These are phyloP conservation scores for Mechanitis messenoides DNA, from an alignment of 2,888 invertebrate species.

Conservation along the genomic window DNA sequence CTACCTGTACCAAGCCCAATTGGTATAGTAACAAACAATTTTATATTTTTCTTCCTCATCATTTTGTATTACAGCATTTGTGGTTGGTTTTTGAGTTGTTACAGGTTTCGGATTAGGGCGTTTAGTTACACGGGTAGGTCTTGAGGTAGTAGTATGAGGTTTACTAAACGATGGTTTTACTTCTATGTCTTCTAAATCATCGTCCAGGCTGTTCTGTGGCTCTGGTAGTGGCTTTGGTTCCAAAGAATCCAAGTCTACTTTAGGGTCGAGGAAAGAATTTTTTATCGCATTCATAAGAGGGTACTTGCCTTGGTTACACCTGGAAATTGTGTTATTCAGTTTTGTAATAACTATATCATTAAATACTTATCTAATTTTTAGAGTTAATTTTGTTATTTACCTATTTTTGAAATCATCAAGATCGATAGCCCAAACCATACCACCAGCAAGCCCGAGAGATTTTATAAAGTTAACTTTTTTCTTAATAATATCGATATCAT, in stretches of 20 bases:
- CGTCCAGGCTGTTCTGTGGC: conserved; percentile 51
- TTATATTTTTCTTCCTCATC: conserved; percentile 76
- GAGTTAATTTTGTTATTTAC: conserved; percentile 34
- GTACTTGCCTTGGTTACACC: conserved; percentile 87
- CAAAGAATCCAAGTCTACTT: conserved; percentile 39
- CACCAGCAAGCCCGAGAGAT: conserved; percentile 86
- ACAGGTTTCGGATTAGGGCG: conserved; percentile 31
- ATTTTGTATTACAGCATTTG: conserved; percentile 29
- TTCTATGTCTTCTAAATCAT: conserved; percentile 64
- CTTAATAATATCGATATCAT: conserved; percentile 87
- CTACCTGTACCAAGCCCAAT: conserved; percentile 93
- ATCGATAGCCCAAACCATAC: conserved; percentile 94
- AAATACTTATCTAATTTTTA: background rate
- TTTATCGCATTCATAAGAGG: conserved; percentile 88
- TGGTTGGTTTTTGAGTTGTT: conserved; percentile 41
- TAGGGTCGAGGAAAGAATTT: conserved; percentile 78
- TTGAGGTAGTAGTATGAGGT: conserved; percentile 34
- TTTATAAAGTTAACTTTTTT: conserved; percentile 88
- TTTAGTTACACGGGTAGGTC: conserved; percentile 33
- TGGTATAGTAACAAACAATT: conserved; percentile 93
- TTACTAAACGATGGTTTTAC: conserved; percentile 47
- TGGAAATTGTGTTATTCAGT: conserved; percentile 36
- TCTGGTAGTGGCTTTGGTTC: conserved; percentile 42
- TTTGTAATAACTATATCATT: too few relatives aligned
- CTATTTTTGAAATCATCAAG: conserved; percentile 89